phyloP scores from a whole-genome alignment of 2,888 invertebrate species.

The Autographa gamma region DNA sequence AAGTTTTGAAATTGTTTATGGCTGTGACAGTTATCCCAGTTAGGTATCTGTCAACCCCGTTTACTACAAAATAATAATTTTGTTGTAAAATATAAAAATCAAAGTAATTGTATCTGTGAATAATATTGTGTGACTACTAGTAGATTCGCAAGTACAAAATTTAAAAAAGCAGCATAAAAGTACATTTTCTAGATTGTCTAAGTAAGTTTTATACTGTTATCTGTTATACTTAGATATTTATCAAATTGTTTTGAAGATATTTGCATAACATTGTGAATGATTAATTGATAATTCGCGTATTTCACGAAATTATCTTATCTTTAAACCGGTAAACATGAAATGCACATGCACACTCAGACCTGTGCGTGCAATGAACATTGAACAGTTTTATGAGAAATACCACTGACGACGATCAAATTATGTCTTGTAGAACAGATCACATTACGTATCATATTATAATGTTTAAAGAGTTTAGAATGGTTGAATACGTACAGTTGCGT shows the following conservation, averaged over 20 bases:
- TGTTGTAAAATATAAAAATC: no score
- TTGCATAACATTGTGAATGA: background rate
- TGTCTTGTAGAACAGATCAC: background rate
- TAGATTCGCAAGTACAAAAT: no score
- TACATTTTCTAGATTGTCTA: no score
- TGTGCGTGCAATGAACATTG: background rate
- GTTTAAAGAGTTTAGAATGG: background rate
- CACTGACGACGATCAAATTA: background rate
- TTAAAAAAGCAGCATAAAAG: no score
- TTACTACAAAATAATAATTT: no score
- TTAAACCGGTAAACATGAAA: background rate
- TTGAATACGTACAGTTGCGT: background rate
- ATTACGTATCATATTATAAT: background rate
- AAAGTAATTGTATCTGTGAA: no score
- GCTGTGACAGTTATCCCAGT: no score
- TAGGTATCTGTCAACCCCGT: no score
- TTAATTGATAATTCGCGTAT: slow-evolving; percentile 10
- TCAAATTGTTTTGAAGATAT: background rate
- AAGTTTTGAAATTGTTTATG: background rate
- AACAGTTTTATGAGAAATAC: background rate
- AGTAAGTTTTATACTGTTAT: background rate
- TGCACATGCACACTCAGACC: background rate
- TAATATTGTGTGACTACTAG: no score
- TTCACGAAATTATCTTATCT: background rate
- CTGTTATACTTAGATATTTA: background rate